These are phyloP conservation scores for Julus scandinavius DNA, from an alignment of 2,888 invertebrate species.

Conservation along the genomic window DNA sequence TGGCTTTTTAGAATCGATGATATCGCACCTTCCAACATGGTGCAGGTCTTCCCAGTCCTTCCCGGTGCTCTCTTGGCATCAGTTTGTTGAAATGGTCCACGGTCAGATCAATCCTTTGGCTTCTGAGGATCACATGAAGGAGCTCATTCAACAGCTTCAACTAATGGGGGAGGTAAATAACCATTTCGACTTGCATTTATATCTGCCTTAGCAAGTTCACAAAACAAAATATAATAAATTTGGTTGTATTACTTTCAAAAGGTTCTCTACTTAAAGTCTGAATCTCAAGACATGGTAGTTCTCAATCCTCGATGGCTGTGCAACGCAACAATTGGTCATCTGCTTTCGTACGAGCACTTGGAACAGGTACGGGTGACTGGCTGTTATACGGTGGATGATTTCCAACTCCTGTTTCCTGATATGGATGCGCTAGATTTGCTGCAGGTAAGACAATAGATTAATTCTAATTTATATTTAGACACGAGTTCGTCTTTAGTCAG, in stretches of 20 bases:
- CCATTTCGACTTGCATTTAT: neutral
- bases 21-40: conserved; percentile 69
- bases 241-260: conserved; percentile 61
- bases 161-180: conserved; percentile 73
- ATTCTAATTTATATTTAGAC: neutral
- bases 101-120: conserved; percentile 74
- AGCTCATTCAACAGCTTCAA: conserved; percentile 74
- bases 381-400: conserved; percentile 78
- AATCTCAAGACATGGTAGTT: conserved; percentile 73
- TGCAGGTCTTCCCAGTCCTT: conserved; percentile 71
- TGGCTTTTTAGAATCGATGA: conserved; percentile 72
- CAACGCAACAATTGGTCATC: conserved; percentile 74
- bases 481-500: neutral
- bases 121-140: conserved; percentile 73
- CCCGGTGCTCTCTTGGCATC: conserved; percentile 73
- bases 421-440: conserved; percentile 77
- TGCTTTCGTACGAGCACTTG: conserved; percentile 72
- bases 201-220: neutral
- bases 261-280: conserved; percentile 72
- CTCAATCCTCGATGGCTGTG: conserved; percentile 77
- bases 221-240: conserved; percentile 6
- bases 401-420: conserved; percentile 77
- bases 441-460: conserved; percentile 64
- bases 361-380: conserved; percentile 73
- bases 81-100: conserved; percentile 71